A percentile compares a stretch with the other conserved stretches of the same genome.
Conservation (phyloP, 2,797 vertebrate species). For the Syncerus caffer region DNA sequence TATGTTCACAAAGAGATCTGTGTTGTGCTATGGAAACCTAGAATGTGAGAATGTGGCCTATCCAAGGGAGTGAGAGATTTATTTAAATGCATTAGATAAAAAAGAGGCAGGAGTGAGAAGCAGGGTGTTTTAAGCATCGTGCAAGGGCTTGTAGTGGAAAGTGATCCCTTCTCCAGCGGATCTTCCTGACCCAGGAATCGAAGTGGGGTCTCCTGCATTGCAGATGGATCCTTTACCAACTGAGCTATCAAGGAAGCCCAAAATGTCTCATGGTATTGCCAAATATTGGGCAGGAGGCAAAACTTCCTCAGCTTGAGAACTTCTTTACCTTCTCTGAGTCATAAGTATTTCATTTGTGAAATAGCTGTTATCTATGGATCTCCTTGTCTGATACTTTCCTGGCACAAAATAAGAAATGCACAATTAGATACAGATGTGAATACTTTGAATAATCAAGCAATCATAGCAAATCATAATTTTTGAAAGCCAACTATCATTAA, state of each 20-base stretch:
- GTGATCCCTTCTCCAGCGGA: not conserved
- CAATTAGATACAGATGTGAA: not conserved
- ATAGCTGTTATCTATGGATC: not conserved
- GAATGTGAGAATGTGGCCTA: not conserved
- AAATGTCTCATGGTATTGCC: not conserved
- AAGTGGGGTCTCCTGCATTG: not conserved
- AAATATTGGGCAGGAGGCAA: not conserved
- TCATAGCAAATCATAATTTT: not conserved
- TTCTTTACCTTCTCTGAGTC: not conserved
- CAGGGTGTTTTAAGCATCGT: not conserved
- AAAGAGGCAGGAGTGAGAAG: not conserved
- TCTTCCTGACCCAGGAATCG: not conserved
- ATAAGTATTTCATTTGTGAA: not conserved
- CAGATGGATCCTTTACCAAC: not conserved
- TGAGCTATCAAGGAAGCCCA: not conserved
- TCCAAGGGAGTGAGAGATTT: not conserved
- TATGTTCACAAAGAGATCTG: not conserved
- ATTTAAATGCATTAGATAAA: not conserved
- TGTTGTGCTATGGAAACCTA: not conserved
- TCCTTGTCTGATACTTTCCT: not conserved
- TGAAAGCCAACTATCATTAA: not conserved
- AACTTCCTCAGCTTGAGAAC: not conserved
- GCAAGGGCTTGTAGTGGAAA: not conserved
- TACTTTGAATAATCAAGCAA: not conserved
- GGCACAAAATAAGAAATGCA: not conserved